phyloP scores from a whole-genome alignment of 2,888 invertebrate species.

The Habrosyne pyritoides region DNA sequence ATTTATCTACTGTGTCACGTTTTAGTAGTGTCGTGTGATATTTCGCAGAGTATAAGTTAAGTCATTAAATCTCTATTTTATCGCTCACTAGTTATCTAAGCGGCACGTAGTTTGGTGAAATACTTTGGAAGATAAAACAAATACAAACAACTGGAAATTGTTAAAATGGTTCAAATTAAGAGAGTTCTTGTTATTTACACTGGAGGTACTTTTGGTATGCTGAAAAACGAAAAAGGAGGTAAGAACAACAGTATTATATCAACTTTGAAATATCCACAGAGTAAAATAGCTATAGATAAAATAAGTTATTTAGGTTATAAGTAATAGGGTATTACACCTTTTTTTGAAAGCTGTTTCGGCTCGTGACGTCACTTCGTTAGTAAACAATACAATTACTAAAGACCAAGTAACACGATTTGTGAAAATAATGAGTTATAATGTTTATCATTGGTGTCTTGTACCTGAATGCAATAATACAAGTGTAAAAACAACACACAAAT shows the following conservation, averaged over 20 bases:
- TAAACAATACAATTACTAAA: too few relatives aligned
- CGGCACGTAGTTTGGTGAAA: not conserved
- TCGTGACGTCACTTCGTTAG: too few relatives aligned
- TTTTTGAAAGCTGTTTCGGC: too few relatives aligned
- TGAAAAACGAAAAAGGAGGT: conserved; percentile 92
- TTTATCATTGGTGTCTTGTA: too few relatives aligned
- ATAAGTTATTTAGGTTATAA: too few relatives aligned
- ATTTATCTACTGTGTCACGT: not conserved
- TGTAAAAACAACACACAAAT: too few relatives aligned
- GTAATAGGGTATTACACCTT: too few relatives aligned
- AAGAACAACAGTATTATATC: conserved; percentile 32
- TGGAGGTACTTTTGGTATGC: conserved; percentile 99
- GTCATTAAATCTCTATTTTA: not conserved
- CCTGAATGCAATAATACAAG: too few relatives aligned
- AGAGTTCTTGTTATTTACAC: conserved; percentile 88
- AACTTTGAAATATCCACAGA: too few relatives aligned
- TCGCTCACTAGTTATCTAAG: conserved; percentile 1
- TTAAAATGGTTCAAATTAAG: conserved; percentile 52
- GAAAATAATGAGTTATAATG: too few relatives aligned
- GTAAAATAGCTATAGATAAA: too few relatives aligned
- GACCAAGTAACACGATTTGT: too few relatives aligned
- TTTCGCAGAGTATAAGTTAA: not conserved
- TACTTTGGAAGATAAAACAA: conserved; percentile 2
- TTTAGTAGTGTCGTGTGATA: not conserved
- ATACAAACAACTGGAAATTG: conserved; percentile 6